Conservation (phyloP, 1,140 invertebrate species). For the Xylocopa sonorina region DNA sequence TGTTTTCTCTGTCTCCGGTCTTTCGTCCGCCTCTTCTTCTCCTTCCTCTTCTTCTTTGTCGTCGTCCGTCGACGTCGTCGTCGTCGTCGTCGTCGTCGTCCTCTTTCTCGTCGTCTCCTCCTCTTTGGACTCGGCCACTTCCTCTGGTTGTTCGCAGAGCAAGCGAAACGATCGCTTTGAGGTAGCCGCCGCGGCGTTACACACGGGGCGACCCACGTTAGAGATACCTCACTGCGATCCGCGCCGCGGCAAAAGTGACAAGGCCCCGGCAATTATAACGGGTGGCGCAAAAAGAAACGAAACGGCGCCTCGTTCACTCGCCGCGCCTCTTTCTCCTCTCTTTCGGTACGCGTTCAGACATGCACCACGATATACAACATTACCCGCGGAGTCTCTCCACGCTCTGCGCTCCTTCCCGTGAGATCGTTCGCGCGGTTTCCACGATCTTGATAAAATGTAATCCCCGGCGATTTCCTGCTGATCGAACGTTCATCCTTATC, state of each 20-base stretch:
- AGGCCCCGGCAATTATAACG: constrained; percentile 71
- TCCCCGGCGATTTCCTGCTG: not conserved
- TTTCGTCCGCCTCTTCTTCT: constrained; percentile 11
- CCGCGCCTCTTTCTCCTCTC: not conserved
- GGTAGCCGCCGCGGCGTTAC: constrained; percentile 57
- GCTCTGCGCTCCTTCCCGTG: too few relatives aligned
- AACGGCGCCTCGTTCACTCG: constrained; percentile 57
- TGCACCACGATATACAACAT: not conserved
- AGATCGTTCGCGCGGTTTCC: not conserved
- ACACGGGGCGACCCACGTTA: constrained; percentile 40
- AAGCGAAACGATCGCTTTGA: constrained; percentile 66
- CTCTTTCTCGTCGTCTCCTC: too few relatives aligned
- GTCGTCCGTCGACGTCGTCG: too few relatives aligned
- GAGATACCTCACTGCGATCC: constrained; percentile 52
- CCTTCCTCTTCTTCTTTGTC: not conserved
- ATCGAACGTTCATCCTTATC: not conserved
- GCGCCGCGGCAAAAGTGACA: constrained; percentile 62
- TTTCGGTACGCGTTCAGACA: not conserved
- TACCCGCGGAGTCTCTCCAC: not conserved
- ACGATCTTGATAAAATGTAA: not conserved
- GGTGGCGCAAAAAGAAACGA: constrained; percentile 72
- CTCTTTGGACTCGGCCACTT: too few relatives aligned
- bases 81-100: too few relatives aligned
- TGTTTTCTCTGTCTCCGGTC: constrained; percentile 59
- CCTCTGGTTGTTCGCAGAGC: constrained; percentile 38